Percentiles rank a stretch among this genome's conserved stretches.
These are phyloP conservation scores for Strigops habroptila DNA, from an alignment of 2,113 vertebrate genomes.

Conservation along the genomic window DNA sequence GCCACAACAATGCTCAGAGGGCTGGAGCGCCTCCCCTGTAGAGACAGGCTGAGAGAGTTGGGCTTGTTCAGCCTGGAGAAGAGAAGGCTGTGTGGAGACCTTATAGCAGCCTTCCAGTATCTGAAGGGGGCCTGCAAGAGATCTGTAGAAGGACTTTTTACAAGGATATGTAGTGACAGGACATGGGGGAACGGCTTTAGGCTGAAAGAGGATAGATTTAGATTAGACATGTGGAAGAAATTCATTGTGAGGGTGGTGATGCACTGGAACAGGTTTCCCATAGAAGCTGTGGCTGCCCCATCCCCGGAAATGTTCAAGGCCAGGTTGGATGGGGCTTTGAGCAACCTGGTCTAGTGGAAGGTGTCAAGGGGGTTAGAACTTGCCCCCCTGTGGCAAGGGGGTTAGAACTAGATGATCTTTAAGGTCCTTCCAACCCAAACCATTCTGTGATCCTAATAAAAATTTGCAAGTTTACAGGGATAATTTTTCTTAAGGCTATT, in stretches of 20 bases:
- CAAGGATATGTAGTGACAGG: background rate
- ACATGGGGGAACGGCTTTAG: background rate
- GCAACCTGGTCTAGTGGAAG: background rate
- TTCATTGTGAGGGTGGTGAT: background rate
- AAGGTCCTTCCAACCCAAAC: background rate
- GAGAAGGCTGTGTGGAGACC: background rate
- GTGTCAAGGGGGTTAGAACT: background rate
- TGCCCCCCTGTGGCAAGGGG: background rate
- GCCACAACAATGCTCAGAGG: background rate
- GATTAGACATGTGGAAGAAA: background rate
- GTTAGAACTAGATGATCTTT: background rate
- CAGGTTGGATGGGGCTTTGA: background rate
- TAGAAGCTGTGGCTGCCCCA: background rate
- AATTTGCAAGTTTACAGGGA: background rate
- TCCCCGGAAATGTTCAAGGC: background rate
- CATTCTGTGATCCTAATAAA: background rate
- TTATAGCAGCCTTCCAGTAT: background rate
- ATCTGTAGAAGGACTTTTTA: background rate
- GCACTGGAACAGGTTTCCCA: background rate
- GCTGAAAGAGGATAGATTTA: background rate
- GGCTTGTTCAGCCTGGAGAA: background rate
- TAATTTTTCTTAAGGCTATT: background rate
- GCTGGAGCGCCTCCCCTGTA: background rate
- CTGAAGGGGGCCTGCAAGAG: background rate
- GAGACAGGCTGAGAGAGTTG: background rate